These are phyloP conservation scores for Eupithecia dodoneata DNA, from an alignment of 2,888 invertebrate species.

Conservation along the genomic window DNA sequence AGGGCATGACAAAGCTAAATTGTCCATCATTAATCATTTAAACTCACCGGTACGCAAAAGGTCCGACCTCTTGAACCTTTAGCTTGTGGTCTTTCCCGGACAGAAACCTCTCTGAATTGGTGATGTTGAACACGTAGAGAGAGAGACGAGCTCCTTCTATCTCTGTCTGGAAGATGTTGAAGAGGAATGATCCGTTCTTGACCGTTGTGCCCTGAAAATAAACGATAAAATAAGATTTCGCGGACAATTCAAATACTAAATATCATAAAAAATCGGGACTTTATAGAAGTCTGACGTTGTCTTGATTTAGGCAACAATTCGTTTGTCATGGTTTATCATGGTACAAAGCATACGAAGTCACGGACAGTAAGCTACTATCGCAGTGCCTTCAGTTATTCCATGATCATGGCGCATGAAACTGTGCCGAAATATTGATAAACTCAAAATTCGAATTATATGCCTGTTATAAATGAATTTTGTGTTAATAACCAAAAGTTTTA, in stretches of 20 bases:
- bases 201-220: slow-evolving; percentile 64
- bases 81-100: slow-evolving; percentile 86
- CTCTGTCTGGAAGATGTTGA: slow-evolving; percentile 86
- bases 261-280: background rate
- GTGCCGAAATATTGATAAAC: too few species aligned
- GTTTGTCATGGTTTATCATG: too few species aligned
- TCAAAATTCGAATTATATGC: too few species aligned
- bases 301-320: too few species aligned
- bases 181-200: slow-evolving; percentile 83
- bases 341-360: too few species aligned
- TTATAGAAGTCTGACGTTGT: background rate
- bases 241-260: background rate
- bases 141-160: slow-evolving; percentile 87
- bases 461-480: too few species aligned
- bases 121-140: slow-evolving; percentile 90
- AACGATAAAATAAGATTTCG: too few species aligned
- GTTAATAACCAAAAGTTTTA: too few species aligned
- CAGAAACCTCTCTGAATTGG: slow-evolving; percentile 89
- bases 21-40: background rate
- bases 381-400: too few species aligned
- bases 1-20: background rate
- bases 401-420: too few species aligned
- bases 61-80: slow-evolving; percentile 89
- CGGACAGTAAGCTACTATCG: too few species aligned
- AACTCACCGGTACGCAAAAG: slow-evolving; percentile 91